Conservation (phyloP, 2,797 vertebrate genomes). For the Hapalemur alaotrensis region DNA sequence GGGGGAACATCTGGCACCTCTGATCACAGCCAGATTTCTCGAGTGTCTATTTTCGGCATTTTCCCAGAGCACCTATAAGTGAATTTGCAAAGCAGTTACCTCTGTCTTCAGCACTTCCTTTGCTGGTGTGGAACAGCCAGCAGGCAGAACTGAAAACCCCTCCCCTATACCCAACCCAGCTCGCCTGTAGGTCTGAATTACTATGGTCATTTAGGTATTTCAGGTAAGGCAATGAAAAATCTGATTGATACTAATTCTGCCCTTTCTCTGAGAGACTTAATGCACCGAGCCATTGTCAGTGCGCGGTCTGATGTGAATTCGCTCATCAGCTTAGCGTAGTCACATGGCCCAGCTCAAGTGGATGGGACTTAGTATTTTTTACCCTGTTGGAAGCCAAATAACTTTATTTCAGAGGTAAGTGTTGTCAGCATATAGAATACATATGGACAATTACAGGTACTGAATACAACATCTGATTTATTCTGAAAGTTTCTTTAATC, state of each 20-base stretch:
- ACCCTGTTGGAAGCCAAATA: constrained; percentile 2
- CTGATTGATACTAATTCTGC: neutral
- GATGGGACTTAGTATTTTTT: neutral
- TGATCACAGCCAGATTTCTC: constrained; percentile 47
- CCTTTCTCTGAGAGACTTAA: constrained; percentile 1
- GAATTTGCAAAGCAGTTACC: constrained; percentile 35
- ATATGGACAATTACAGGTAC: neutral
- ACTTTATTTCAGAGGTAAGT: constrained; percentile 46
- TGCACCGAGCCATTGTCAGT: neutral
- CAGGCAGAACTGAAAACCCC: neutral
- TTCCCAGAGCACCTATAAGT: constrained; percentile 43
- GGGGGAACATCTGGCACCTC: constrained; percentile 48
- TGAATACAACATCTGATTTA: neutral
- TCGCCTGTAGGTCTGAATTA: neutral
- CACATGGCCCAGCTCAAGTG: neutral
- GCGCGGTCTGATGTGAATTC: neutral
- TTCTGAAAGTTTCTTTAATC: constrained; percentile 3
- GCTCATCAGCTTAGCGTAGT: neutral
- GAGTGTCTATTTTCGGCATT: constrained; percentile 50
- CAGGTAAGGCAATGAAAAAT: neutral
- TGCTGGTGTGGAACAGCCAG: neutral
- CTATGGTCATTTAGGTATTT: neutral
- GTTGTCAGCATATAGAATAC: neutral
- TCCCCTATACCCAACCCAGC: neutral
- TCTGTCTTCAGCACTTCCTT: neutral